Conservation (phyloP, 2,113 vertebrate species). For the Erpornis zantholeuca region DNA sequence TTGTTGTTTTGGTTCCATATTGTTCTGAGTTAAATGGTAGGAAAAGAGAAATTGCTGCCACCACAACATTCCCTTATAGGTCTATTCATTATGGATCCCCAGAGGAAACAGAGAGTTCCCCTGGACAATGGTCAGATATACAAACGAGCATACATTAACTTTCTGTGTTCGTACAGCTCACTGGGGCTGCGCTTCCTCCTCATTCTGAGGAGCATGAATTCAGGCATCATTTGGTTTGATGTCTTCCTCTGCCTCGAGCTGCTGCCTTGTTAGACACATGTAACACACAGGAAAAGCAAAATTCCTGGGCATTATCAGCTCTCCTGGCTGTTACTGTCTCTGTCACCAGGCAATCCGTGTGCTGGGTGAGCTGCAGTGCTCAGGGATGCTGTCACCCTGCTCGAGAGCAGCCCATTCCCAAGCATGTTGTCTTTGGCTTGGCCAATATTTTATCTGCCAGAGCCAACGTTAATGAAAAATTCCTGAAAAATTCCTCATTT, state of each 20-base stretch:
- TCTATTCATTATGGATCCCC: slow-evolving; percentile 25
- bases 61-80: slow-evolving; percentile 27
- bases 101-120: slow-evolving; percentile 7
- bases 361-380: background rate
- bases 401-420: slow-evolving; percentile 29
- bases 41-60: slow-evolving; percentile 53
- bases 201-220: background rate
- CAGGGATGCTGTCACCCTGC: background rate
- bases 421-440: slow-evolving; percentile 63
- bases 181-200: background rate
- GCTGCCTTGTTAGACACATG: background rate
- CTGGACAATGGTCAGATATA: slow-evolving; percentile 6
- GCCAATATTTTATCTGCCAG: slow-evolving; percentile 56
- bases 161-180: background rate
- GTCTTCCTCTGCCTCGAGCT: background rate
- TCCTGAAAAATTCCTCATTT: slow-evolving; percentile 64
- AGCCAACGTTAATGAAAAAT: slow-evolving; percentile 67
- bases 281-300: background rate
- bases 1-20: slow-evolving; percentile 45
- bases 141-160: slow-evolving; percentile 25
- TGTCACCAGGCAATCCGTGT: background rate
- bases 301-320: background rate
- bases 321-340: background rate
- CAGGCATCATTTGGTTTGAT: background rate
- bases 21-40: slow-evolving; percentile 63